Conservation (phyloP, 2,797 vertebrate species). For the Bovichtus diacanthus region DNA sequence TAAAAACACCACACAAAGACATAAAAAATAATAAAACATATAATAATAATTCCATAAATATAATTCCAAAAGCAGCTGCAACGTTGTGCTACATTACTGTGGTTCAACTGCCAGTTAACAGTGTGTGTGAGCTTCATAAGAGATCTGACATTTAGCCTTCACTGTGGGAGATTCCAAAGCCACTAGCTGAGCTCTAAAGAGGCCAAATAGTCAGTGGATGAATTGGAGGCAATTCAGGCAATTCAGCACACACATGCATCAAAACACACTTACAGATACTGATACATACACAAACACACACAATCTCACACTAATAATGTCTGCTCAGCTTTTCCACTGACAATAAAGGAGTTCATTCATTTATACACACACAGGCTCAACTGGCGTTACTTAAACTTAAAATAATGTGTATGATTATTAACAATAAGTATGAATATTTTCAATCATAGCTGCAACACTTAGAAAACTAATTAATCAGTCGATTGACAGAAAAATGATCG, state of each 20-base stretch:
- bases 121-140: slow-evolving; percentile 44
- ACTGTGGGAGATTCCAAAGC: slow-evolving; percentile 36
- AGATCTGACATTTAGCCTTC: slow-evolving; percentile 46
- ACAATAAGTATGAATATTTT: slow-evolving; percentile 5
- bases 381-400: not conserved
- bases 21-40: slow-evolving; percentile 28
- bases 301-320: slow-evolving; percentile 43
- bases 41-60: no score
- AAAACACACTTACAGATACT: slow-evolving; percentile 15
- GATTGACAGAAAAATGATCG: no score
- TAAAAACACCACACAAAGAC: not conserved
- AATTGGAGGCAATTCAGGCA: slow-evolving; percentile 56
- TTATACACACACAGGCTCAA: slow-evolving; percentile 25
- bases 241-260: slow-evolving; percentile 44
- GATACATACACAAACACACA: slow-evolving; percentile 27
- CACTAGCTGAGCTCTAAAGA: slow-evolving; percentile 34
- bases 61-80: slow-evolving; percentile 39
- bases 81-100: slow-evolving; percentile 14
- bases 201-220: slow-evolving; percentile 45
- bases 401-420: slow-evolving; percentile 1
- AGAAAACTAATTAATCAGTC: no score
- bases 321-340: slow-evolving; percentile 52
- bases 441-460: no score
- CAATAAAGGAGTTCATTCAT: slow-evolving; percentile 35
- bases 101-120: slow-evolving; percentile 48